Conservation (phyloP, 1,140 invertebrate species). For the Probaryconus sp. region DNA sequence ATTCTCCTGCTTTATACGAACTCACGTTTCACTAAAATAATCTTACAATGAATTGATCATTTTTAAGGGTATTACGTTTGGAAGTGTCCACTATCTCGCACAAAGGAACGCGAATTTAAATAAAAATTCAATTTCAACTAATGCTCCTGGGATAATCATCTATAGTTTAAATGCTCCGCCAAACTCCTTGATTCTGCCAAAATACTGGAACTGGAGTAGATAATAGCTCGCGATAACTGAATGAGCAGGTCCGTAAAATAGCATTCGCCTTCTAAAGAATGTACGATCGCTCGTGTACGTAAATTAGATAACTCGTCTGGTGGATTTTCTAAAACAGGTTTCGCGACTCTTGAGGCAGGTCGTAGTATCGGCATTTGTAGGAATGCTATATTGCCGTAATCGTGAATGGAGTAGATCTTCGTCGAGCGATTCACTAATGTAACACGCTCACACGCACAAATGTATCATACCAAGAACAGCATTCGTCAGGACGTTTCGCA, state of each 20-base stretch:
- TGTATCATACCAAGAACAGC: conserved; percentile 8
- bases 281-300: conserved; percentile 32
- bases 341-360: conserved; percentile 64
- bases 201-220: conserved; percentile 30
- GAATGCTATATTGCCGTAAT: conserved; percentile 42
- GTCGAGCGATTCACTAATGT: conserved; percentile 36
- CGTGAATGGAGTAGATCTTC: conserved; percentile 56
- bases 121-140: no score
- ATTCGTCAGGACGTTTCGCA: conserved; percentile 14
- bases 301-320: conserved; percentile 66
- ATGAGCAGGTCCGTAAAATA: conserved; percentile 21
- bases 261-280: conserved; percentile 16
- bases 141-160: conserved; percentile 24
- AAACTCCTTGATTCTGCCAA: conserved; percentile 10
- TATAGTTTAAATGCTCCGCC: conserved; percentile 6
- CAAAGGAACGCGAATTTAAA: no score
- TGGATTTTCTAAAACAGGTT: conserved; percentile 66
- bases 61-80: no score
- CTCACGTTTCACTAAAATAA: no score
- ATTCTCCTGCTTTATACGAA: no score
- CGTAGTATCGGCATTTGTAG: conserved; percentile 55
- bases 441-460: conserved; percentile 1
- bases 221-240: conserved; percentile 19
- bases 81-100: no score
- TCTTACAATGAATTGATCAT: no score